Evolutionary conservation across 1,140 invertebrate genomes (phyloP).

Genomic region (Sitobion miscanthi): DNA sequence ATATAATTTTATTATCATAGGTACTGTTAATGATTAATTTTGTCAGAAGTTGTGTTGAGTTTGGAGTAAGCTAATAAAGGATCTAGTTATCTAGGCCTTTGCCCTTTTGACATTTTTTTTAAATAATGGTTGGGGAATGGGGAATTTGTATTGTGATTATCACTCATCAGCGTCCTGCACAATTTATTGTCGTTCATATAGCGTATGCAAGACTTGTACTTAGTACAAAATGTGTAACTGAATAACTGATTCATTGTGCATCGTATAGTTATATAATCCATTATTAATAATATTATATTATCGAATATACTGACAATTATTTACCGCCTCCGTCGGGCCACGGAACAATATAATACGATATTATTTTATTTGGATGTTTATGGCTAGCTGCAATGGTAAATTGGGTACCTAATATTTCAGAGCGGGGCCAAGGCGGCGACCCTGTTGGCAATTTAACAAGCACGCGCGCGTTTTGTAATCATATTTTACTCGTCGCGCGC

Average conservation of each 20-base stretch:
- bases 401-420: background rate
- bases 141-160: background rate
- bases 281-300: no score
- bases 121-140: no score
- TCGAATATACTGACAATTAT: no score
- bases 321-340: background rate
- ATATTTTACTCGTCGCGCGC: background rate
- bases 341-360: background rate
- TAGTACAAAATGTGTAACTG: no score
- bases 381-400: background rate
- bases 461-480: background rate
- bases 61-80: background rate
- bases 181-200: no score
- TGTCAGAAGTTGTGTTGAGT: background rate
- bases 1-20: no score
- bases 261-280: no score
- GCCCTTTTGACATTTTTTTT: no score
- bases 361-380: background rate
- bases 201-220: no score
- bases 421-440: background rate
- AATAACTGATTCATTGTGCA: no score
- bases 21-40: background rate
- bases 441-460: slow-evolving; percentile 14
- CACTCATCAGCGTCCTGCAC: no score
- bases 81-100: background rate